phyloP scores from a whole-genome alignment of 2,888 invertebrate genomes.

The Drosophila trichaetosa region DNA sequence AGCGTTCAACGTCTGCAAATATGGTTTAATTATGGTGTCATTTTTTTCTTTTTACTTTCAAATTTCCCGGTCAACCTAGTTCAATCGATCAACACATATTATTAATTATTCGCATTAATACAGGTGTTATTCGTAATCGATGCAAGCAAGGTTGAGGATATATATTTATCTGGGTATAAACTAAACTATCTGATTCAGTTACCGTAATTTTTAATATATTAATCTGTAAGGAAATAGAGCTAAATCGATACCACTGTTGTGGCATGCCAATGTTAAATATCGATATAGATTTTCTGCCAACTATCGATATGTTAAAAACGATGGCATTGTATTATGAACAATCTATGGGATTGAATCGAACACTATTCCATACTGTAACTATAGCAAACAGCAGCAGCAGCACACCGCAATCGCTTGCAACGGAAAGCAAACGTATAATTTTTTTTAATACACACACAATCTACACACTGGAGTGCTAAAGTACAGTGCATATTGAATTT shows the following conservation, averaged over 20 bases:
- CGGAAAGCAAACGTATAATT: constrained; percentile 45
- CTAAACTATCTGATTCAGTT: not conserved
- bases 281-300: constrained; percentile 9
- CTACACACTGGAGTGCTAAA: constrained; percentile 31
- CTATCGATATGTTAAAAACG: not conserved
- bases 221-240: not conserved
- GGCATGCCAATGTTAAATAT: not conserved
- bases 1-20: not conserved
- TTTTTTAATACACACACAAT: constrained; percentile 40
- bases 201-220: not conserved
- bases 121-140: not conserved
- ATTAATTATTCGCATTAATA: not conserved
- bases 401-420: constrained; percentile 55
- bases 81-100: not conserved
- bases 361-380: constrained; percentile 52
- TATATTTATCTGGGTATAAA: not conserved
- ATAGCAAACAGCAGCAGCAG: constrained; percentile 44
- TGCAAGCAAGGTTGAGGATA: not conserved
- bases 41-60: not conserved
- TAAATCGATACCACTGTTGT: not conserved
- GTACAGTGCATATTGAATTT: constrained; percentile 48
- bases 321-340: constrained; percentile 25
- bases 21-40: not conserved
- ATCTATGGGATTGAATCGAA: constrained; percentile 17
- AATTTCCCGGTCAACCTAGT: not conserved